phyloP scores from a whole-genome alignment of 1,140 invertebrate species.

The Cydia amplana region DNA sequence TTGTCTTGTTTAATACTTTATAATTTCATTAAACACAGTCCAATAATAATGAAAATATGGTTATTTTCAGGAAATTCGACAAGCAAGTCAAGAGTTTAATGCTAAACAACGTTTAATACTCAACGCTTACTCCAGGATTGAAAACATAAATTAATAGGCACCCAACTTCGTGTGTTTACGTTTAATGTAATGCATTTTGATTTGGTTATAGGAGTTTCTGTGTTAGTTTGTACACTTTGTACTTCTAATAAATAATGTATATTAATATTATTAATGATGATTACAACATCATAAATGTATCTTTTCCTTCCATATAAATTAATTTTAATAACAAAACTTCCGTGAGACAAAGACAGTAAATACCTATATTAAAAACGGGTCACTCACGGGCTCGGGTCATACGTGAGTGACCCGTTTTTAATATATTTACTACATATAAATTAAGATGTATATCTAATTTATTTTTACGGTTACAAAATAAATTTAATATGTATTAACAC shows the following conservation, averaged over 20 bases:
- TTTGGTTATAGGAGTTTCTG: background rate
- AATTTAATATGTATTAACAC: background rate
- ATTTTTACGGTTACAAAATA: background rate
- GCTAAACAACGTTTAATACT: conserved; percentile 71
- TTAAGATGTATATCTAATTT: background rate
- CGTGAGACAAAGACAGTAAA: too few relatives aligned
- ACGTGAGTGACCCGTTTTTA: too few relatives aligned
- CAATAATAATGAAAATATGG: conserved; percentile 40
- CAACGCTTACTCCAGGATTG: too few relatives aligned
- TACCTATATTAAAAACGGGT: too few relatives aligned
- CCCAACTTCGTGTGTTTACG: background rate
- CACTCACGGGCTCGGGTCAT: too few relatives aligned
- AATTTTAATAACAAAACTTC: too few relatives aligned
- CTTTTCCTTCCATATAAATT: too few relatives aligned
- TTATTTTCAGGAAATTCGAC: conserved; percentile 82
- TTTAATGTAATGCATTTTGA: conserved; percentile 11
- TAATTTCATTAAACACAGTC: conserved; percentile 34
- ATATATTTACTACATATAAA: too few relatives aligned
- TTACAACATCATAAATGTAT: background rate
- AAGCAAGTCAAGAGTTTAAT: conserved; percentile 82
- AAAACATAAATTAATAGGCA: too few relatives aligned
- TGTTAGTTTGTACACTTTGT: conserved; percentile 1
- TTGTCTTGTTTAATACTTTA: conserved; percentile 16
- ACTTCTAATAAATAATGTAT: background rate
- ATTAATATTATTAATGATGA: too few relatives aligned